Percentiles rank a stretch among this genome's conserved stretches.
Evolutionary conservation across 1,140 invertebrate species (phyloP).

Genomic region (Formica exsecta): DNA sequence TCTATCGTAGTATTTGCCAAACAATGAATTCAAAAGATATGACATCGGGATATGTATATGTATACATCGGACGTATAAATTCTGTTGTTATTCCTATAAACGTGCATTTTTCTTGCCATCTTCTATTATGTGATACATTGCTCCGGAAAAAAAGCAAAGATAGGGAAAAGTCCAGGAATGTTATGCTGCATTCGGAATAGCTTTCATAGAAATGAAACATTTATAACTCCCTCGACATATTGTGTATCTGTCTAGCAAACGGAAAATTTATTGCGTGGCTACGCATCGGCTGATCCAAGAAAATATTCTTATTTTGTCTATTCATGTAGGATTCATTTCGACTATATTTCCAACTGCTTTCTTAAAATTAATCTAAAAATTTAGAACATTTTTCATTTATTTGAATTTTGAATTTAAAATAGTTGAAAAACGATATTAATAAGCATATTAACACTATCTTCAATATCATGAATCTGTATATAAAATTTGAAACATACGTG

Average conservation of each 20-base stretch:
- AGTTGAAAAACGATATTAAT: not conserved
- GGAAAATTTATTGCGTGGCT: conserved; percentile 24
- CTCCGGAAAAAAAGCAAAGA: conserved; percentile 11
- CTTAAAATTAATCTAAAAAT: conserved; percentile 5
- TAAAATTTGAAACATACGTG: not conserved
- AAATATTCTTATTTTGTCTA: not conserved
- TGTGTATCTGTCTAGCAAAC: not conserved
- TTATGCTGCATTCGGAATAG: conserved; percentile 24
- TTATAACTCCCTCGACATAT: conserved; percentile 6
- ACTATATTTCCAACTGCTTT: not conserved
- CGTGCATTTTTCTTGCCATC: conserved; percentile 35
- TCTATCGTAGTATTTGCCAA: conserved; percentile 29
- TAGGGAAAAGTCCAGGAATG: conserved; percentile 26
- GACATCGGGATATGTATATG: conserved; percentile 16
- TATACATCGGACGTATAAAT: conserved; percentile 40
- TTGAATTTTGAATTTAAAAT: not conserved
- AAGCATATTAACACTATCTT: not conserved
- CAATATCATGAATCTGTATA: not conserved
- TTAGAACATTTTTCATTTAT: not conserved
- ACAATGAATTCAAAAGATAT: conserved; percentile 46
- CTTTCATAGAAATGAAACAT: conserved; percentile 45
- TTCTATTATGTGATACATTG: conserved; percentile 23
- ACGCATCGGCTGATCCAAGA: not conserved
- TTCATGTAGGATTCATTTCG: not conserved
- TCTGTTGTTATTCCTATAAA: conserved; percentile 48